Base-by-base conservation (phyloP, 2,888 invertebrate species). In the Anagyrus pseudococci region DNA sequence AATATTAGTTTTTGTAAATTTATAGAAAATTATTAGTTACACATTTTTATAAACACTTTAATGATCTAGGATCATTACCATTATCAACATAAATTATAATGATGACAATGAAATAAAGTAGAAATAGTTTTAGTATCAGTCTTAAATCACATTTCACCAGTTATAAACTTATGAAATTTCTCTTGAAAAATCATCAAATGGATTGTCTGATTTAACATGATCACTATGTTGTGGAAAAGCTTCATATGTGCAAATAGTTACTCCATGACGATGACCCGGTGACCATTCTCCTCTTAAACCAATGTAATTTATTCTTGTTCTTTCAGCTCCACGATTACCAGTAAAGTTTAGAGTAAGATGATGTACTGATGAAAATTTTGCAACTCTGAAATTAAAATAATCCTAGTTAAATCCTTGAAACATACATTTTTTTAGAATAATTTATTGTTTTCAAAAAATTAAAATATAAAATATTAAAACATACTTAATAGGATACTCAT, bases 201-300 rank as follows among this genome's bases (percentile, higher is more conserved):
- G 17, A 33, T 67, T 58, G 17, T 67, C 62, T 8, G 53, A 19
- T 41, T 3, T 85, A 78, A 92, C 91, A 79, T 96, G 96, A 81
- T 97, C 96, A 43, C 89, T 85, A 13, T 92, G 84, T 82, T 92
- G 95, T 17, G 97, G 94, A 62, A 88, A 84, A 0, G 91, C 82
- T 83, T 98, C 97, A 80, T 98, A 98, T 52, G 89, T 91, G 76
- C 94, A 93, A 74, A 97, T 93, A 2, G 93, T 92, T 0, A 97
- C 94, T 53, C 95, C 96, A 78, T 96, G 95, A 70, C 89, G 85
- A 75, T 92, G 92, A 0, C 88, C 90, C 76, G 90, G 89, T 13
- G 87, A 86, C 84, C 92, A 99, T 83, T 98, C 98, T 22, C 98
- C 99, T 78, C 91, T 89, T 44, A 99, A 84, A 10, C 96, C 98